Conservation (phyloP, 2,888 invertebrate genomes). For the Mystacides longicornis region DNA sequence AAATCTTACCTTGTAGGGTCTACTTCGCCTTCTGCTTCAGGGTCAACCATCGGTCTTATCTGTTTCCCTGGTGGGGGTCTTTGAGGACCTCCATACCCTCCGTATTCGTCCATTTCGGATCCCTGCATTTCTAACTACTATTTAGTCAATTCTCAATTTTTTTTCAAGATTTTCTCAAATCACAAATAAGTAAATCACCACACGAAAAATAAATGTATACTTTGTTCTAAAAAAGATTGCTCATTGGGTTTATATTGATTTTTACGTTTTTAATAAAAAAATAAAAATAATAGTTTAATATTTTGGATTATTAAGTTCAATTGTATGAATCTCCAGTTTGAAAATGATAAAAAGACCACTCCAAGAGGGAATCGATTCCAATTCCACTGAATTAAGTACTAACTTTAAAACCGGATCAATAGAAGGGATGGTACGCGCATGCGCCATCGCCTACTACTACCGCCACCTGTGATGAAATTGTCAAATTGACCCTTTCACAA, state of each 20-base stretch:
- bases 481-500: not conserved
- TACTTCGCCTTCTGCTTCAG: conserved; percentile 77
- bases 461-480: not conserved
- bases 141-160: no score
- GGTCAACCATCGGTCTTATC: conserved; percentile 69
- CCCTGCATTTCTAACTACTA: conserved; percentile 11
- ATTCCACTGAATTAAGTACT: not conserved
- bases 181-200: no score
- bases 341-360: not conserved
- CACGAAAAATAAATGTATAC: no score
- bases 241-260: no score
- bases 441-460: not conserved
- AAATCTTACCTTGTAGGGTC: conserved; percentile 67
- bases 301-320: not conserved
- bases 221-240: no score
- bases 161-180: no score
- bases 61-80: conserved; percentile 30
- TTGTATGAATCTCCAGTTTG: not conserved
- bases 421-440: not conserved
- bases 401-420: not conserved
- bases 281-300: no score
- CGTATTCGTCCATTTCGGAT: conserved; percentile 21
- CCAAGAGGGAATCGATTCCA: conserved; percentile 1
- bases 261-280: no score
- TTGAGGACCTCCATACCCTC: conserved; percentile 25